Percentiles rank a stretch among this genome's conserved stretches.
These are phyloP conservation scores for Himalopsyche anomala DNA, from an alignment of 2,888 invertebrate species.

Conservation along the genomic window DNA sequence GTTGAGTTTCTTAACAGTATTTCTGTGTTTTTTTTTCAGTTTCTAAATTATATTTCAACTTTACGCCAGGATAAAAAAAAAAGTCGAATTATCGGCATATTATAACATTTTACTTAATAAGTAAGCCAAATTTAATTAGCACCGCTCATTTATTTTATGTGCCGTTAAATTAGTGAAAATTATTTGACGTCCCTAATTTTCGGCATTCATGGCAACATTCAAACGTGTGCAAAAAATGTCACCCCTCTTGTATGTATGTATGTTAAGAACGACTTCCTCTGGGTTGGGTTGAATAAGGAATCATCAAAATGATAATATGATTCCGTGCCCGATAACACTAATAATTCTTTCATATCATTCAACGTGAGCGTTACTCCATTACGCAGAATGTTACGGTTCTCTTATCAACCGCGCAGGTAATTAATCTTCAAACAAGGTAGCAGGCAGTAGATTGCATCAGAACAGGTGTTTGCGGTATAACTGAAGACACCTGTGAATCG, in stretches of 20 bases:
- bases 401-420: not conserved
- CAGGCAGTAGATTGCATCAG: constrained; percentile 23
- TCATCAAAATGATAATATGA: not conserved
- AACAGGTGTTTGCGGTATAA: constrained; percentile 22
- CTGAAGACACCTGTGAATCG: constrained; percentile 1
- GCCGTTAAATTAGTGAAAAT: constrained; percentile 6
- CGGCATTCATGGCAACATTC: not conserved
- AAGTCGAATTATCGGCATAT: too few species aligned
- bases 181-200: not conserved
- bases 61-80: too few species aligned
- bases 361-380: not conserved
- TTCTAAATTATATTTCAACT: too few species aligned
- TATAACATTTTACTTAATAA: too few species aligned
- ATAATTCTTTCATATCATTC: not conserved
- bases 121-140: too few species aligned
- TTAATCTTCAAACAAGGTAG: constrained; percentile 25
- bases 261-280: not conserved
- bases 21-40: too few species aligned
- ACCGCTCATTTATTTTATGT: not conserved
- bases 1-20: too few species aligned
- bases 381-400: not conserved
- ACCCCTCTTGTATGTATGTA: not conserved
- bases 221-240: not conserved
- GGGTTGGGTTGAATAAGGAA: not conserved
- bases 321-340: not conserved